Conservation (phyloP, 2,113 vertebrate species). For the Myrmecobius fasciatus region DNA sequence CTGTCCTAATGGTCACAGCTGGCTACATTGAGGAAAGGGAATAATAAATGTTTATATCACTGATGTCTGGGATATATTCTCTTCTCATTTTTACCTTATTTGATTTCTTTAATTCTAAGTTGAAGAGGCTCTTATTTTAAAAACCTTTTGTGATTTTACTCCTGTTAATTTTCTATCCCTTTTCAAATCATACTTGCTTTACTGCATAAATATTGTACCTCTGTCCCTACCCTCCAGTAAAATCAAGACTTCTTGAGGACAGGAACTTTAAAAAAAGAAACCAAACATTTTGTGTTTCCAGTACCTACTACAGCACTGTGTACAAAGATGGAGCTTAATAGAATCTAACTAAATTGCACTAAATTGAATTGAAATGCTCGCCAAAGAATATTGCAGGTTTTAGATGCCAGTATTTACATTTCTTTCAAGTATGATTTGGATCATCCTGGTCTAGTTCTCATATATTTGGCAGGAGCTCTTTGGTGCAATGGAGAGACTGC, state of each 20-base stretch:
- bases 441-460: neutral
- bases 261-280: neutral
- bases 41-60: neutral
- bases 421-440: neutral
- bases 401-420: neutral
- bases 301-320: neutral
- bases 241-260: neutral
- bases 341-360: neutral
- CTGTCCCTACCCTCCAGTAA: neutral
- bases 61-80: neutral
- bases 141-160: neutral
- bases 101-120: neutral
- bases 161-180: neutral
- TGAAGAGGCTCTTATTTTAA: neutral
- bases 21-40: neutral
- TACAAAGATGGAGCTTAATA: neutral
- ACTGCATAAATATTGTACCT: neutral
- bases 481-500: neutral
- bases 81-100: neutral
- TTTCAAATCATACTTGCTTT: neutral
- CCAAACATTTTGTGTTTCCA: neutral
- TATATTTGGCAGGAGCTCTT: neutral
- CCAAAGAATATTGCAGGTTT: neutral
- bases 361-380: neutral
- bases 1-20: neutral